phyloP scores from a whole-genome alignment of 2,113 vertebrate genomes.

The Sigmodon hispidus region DNA sequence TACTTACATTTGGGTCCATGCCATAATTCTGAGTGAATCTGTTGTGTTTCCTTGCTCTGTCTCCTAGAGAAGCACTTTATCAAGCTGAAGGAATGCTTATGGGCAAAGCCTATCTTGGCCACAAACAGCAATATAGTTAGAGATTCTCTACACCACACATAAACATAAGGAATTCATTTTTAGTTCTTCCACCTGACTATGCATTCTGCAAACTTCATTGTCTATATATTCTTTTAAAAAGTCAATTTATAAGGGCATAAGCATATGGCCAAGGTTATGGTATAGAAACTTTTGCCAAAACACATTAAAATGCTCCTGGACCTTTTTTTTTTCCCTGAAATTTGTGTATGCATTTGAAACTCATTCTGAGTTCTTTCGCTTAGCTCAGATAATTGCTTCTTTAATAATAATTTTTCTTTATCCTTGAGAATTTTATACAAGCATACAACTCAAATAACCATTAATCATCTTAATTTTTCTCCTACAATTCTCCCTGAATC shows the following conservation, averaged over 20 bases:
- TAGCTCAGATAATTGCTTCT: not conserved
- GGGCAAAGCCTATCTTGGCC: not conserved
- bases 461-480: not conserved
- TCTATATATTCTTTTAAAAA: not conserved
- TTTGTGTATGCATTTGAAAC: not conserved
- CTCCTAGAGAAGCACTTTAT: not conserved
- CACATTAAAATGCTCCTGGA: not conserved
- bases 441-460: not conserved
- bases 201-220: not conserved
- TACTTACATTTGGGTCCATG: constrained; percentile 24
- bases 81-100: not conserved
- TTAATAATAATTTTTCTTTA: not conserved
- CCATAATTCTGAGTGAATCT: not conserved
- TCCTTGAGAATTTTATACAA: not conserved
- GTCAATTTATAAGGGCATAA: not conserved
- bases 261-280: not conserved
- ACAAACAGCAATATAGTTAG: not conserved
- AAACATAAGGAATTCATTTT: not conserved
- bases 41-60: not conserved
- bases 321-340: constrained; percentile 28
- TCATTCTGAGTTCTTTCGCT: constrained; percentile 2
- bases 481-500: not conserved
- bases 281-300: constrained; percentile 1
- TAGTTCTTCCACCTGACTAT: not conserved
- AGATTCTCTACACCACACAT: not conserved